Conservation (phyloP, 2,888 invertebrate species). For the Erannis defoliaria region DNA sequence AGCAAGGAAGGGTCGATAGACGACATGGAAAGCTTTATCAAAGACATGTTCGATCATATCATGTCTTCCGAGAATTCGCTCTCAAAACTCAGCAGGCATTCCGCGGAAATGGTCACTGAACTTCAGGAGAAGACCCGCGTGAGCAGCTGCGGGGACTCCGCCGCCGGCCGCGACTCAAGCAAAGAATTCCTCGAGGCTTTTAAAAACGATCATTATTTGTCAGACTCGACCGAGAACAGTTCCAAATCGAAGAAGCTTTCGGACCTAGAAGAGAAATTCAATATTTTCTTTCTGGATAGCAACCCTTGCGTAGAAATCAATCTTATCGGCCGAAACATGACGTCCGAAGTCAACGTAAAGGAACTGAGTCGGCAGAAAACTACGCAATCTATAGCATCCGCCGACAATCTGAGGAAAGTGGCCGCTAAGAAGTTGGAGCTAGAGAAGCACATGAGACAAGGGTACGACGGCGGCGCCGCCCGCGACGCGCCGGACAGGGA, state of each 20-base stretch:
- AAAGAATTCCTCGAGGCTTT: constrained; percentile 59
- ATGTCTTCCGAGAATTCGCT: constrained; percentile 62
- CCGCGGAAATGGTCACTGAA: constrained; percentile 23
- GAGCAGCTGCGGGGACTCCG: constrained; percentile 27
- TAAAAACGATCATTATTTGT: constrained; percentile 66
- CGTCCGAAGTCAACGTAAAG: constrained; percentile 73
- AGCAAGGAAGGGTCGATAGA: constrained; percentile 62
- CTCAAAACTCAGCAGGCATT: constrained; percentile 42
- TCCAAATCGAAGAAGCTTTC: constrained; percentile 39
- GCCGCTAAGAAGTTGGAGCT: constrained; percentile 65
- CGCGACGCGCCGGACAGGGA: constrained; percentile 59
- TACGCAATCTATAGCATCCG: constrained; percentile 62
- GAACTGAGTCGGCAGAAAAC: constrained; percentile 42
- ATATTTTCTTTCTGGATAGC: constrained; percentile 60
- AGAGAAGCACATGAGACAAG: constrained; percentile 54
- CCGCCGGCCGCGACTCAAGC: constrained; percentile 21
- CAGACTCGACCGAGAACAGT: constrained; percentile 61
- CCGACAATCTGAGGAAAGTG: constrained; percentile 67
- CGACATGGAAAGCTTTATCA: constrained; percentile 76
- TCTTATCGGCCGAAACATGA: constrained; percentile 63
- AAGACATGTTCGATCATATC: constrained; percentile 74
- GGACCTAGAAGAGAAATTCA: constrained; percentile 60
- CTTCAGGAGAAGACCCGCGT: constrained; percentile 25
- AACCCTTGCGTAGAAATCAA: constrained; percentile 63
- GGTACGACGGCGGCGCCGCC: constrained; percentile 37